Evolutionary conservation across 2,113 vertebrate genomes (phyloP).

Genomic region (Camelus dromedarius): DNA sequence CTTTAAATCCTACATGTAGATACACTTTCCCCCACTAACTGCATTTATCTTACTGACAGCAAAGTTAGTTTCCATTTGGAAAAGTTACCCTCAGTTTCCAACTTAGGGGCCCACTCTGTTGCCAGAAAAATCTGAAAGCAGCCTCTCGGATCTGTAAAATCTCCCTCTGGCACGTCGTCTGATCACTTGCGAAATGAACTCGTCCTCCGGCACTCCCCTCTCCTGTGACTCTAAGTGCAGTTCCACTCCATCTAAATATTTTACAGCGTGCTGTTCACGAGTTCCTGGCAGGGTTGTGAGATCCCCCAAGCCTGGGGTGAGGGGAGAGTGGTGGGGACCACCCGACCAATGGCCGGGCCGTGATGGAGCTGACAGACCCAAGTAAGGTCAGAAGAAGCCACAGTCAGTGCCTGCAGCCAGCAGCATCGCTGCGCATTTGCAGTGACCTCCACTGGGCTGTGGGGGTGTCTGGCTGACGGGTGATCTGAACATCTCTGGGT

Average conservation of each 20-base stretch:
- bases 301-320: neutral
- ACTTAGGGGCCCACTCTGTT: neutral
- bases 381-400: constrained; percentile 27
- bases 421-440: neutral
- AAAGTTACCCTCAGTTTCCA: neutral
- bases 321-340: neutral
- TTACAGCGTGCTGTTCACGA: neutral
- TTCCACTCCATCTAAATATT: neutral
- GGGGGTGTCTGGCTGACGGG: constrained; percentile 6
- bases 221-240: neutral
- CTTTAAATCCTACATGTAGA: neutral
- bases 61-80: neutral
- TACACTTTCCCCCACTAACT: neutral
- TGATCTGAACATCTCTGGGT: constrained; percentile 9
- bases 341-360: accelerated
- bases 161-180: constrained; percentile 22
- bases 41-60: neutral
- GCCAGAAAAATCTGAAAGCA: constrained; percentile 24
- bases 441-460: constrained; percentile 70
- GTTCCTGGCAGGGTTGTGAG: neutral
- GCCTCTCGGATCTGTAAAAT: neutral
- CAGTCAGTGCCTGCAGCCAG: neutral
- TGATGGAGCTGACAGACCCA: constrained; percentile 43
- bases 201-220: neutral
- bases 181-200: constrained; percentile 42